phyloP scores from a whole-genome alignment of 2,888 invertebrate species.

The Pseudeuparius sepicola region DNA sequence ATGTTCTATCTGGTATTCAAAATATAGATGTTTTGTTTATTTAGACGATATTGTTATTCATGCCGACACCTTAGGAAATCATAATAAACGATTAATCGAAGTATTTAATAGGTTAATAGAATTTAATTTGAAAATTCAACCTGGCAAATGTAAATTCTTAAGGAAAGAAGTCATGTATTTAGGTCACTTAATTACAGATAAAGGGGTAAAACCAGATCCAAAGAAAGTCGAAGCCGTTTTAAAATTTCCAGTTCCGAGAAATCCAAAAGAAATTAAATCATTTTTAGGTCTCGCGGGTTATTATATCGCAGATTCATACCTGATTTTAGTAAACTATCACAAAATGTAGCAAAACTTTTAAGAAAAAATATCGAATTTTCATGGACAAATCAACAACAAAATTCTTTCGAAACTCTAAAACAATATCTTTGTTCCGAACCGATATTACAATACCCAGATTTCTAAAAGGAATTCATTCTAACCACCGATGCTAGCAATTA shows the following conservation, averaged over 20 bases:
- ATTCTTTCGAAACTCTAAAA: constrained; percentile 22
- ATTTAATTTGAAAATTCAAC: constrained; percentile 21
- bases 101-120: constrained; percentile 22
- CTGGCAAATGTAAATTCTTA: too few relatives aligned
- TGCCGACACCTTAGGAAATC: constrained; percentile 22
- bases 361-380: constrained; percentile 17
- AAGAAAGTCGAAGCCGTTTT: constrained; percentile 16
- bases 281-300: constrained; percentile 23
- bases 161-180: constrained; percentile 21
- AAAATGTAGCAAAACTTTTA: constrained; percentile 20
- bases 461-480: constrained; percentile 25
- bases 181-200: constrained; percentile 20
- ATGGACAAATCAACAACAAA: constrained; percentile 20
- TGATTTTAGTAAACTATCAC: constrained; percentile 19
- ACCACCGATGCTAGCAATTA: constrained; percentile 32
- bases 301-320: constrained; percentile 20
- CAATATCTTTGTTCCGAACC: constrained; percentile 16
- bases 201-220: constrained; percentile 21
- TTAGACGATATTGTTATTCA: constrained; percentile 32
- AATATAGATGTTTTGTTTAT: constrained; percentile 30
- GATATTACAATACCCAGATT: constrained; percentile 23
- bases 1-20: constrained; percentile 26
- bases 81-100: constrained; percentile 20
- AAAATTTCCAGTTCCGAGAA: constrained; percentile 19
- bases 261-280: constrained; percentile 22